phyloP scores from a whole-genome alignment of 2,888 invertebrate genomes.

The Melangyna quadrimaculata region DNA sequence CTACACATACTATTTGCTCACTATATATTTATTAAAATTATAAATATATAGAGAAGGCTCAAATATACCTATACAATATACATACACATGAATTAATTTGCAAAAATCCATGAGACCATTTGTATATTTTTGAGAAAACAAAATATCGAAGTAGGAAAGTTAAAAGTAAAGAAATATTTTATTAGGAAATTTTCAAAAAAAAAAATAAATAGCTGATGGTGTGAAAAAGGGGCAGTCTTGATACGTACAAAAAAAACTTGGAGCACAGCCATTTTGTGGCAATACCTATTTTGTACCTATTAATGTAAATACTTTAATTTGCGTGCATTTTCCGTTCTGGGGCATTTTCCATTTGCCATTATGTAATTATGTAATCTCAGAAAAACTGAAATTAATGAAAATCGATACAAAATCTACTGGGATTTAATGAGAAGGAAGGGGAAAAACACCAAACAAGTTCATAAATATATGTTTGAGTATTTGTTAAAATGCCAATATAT shows the following conservation, averaged over 20 bases:
- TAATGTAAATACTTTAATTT: not conserved
- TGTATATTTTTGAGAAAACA: slow-evolving; percentile 13
- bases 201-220: not conserved
- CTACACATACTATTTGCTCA: slow-evolving; percentile 24
- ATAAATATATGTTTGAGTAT: not conserved
- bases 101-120: slow-evolving; percentile 48
- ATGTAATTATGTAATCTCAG: not conserved
- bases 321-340: not conserved
- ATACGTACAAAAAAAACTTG: not conserved
- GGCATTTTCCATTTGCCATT: no score
- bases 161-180: slow-evolving; percentile 4
- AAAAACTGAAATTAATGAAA: not conserved
- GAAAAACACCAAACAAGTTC: not conserved
- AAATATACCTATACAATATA: no score
- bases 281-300: not conserved
- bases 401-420: not conserved
- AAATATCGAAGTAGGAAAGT: slow-evolving; percentile 16
- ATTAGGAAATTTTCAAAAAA: not conserved
- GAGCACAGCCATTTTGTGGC: not conserved
- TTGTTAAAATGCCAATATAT: not conserved
- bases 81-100: slow-evolving; percentile 65
- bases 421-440: not conserved
- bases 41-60: slow-evolving; percentile 25
- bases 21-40: not conserved
- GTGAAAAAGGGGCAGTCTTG: slow-evolving; percentile 9